phyloP scores from a whole-genome alignment of 2,113 vertebrate species.

The Microtus montanus region DNA sequence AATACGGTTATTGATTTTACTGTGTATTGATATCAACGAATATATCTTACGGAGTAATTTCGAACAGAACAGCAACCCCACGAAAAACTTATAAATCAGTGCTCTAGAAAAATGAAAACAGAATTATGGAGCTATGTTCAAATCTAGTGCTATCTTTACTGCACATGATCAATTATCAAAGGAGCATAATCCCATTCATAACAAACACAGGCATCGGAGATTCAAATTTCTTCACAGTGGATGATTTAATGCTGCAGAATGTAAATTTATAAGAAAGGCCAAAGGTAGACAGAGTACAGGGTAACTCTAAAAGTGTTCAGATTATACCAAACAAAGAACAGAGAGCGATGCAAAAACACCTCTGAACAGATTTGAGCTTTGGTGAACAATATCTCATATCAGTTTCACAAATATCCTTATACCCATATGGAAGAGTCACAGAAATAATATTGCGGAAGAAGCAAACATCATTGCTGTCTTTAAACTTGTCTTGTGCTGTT shows the following conservation, averaged over 20 bases:
- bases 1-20: not conserved
- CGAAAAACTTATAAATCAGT: not conserved
- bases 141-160: slow-evolving; percentile 25
- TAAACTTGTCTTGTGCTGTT: slow-evolving; percentile 20
- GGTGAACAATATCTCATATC: slow-evolving; percentile 20
- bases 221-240: not conserved
- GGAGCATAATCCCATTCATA: not conserved
- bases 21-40: not conserved
- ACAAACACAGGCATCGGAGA: slow-evolving; percentile 11
- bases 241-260: slow-evolving; percentile 7
- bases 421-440: slow-evolving; percentile 24
- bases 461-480: slow-evolving; percentile 38
- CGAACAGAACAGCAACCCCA: not conserved
- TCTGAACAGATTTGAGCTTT: slow-evolving; percentile 1
- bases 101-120: not conserved
- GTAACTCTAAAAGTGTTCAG: slow-evolving; percentile 9
- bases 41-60: slow-evolving; percentile 11
- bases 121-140: not conserved
- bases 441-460: slow-evolving; percentile 34
- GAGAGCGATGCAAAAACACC: not conserved
- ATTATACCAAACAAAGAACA: slow-evolving; percentile 34
- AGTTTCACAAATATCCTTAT: slow-evolving; percentile 41
- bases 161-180: slow-evolving; percentile 22
- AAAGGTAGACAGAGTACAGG: not conserved
- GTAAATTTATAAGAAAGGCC: slow-evolving; percentile 2